Conservation (phyloP, 2,888 invertebrate genomes). For the Ptycholaimellus sp. region DNA sequence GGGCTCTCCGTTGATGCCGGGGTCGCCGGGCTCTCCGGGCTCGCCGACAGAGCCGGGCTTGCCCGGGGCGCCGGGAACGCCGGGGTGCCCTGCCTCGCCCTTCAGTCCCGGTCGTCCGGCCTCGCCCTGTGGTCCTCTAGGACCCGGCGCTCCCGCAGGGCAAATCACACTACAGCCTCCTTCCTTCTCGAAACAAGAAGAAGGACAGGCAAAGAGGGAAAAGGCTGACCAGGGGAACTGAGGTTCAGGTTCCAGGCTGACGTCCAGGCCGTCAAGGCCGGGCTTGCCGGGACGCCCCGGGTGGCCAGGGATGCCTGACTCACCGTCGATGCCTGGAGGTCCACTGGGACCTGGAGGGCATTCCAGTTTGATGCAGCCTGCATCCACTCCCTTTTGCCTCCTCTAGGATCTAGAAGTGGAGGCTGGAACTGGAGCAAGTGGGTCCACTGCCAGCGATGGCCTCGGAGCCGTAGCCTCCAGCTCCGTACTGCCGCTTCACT, state of each 20-base stretch:
- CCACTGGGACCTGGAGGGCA: constrained; percentile 23
- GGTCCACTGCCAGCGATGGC: too few species aligned
- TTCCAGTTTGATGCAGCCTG: constrained; percentile 21
- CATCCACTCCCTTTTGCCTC: too few species aligned
- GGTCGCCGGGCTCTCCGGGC: constrained; percentile 20
- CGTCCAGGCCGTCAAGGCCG: constrained; percentile 22
- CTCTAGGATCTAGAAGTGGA: too few species aligned
- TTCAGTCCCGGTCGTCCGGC: constrained; percentile 16
- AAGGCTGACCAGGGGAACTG: constrained; percentile 16
- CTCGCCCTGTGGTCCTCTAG: constrained; percentile 21
- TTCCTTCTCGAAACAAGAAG: background rate
- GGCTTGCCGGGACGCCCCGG: constrained; percentile 16
- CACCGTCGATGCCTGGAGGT: constrained; percentile 22
- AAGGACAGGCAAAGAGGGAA: background rate
- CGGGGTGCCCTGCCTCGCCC: constrained; percentile 18
- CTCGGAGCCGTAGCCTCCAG: too few species aligned
- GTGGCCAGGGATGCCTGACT: constrained; percentile 9
- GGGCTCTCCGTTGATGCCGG: constrained; percentile 11
- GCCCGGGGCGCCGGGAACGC: constrained; percentile 18
- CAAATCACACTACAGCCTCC: constrained; percentile 16
- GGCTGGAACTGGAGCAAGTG: too few species aligned
- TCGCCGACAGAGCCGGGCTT: constrained; percentile 17
- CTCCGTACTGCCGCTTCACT: too few species aligned
- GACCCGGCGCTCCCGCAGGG: constrained; percentile 22
- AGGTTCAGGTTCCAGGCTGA: constrained; percentile 24